Evolutionary conservation across 92 coral and sea anemone species (phyloP).

Genomic region (Blastomussa wellsi): DNA sequence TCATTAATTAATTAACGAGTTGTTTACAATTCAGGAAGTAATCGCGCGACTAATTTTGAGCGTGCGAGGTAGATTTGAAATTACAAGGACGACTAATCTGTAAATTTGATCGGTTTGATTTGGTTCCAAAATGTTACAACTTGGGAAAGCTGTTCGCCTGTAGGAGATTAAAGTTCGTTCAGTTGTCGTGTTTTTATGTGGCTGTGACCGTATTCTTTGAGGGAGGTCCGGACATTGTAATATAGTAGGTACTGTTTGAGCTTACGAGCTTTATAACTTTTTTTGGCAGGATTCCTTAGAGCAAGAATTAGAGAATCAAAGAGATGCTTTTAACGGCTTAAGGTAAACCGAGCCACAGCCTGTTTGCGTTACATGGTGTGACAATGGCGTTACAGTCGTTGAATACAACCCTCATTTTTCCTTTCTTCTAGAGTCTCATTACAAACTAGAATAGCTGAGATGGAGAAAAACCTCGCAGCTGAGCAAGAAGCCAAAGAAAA

Average conservation of each 20-base stretch:
- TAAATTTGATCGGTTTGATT: too few species aligned
- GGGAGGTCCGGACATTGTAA: too few species aligned
- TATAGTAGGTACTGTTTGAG: neutral
- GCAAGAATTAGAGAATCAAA: conserved; percentile 55
- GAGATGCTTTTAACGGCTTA: conserved; percentile 42
- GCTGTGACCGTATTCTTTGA: too few species aligned
- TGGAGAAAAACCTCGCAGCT: conserved; percentile 50
- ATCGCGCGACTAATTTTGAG: too few species aligned
- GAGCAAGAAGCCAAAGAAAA: conserved; percentile 62
- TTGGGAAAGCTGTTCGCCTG: too few species aligned
- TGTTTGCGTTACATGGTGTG: neutral
- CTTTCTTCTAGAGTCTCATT: conserved; percentile 44
- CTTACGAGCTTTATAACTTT: neutral
- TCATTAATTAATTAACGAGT: too few species aligned
- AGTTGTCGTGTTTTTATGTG: too few species aligned
- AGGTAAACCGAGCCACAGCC: conserved; percentile 51
- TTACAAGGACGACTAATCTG: too few species aligned
- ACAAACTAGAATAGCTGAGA: conserved; percentile 59
- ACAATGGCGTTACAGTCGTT: neutral
- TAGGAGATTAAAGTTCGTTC: too few species aligned
- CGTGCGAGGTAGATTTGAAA: too few species aligned
- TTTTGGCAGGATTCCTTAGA: conserved; percentile 46
- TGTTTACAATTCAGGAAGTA: too few species aligned
- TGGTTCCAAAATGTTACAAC: too few species aligned
- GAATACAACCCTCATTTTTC: neutral